Evolutionary conservation across 2,113 vertebrate species (phyloP), one percentile per base, ranked within the genome.

Genomic region (Lates calcarifer): DNA sequence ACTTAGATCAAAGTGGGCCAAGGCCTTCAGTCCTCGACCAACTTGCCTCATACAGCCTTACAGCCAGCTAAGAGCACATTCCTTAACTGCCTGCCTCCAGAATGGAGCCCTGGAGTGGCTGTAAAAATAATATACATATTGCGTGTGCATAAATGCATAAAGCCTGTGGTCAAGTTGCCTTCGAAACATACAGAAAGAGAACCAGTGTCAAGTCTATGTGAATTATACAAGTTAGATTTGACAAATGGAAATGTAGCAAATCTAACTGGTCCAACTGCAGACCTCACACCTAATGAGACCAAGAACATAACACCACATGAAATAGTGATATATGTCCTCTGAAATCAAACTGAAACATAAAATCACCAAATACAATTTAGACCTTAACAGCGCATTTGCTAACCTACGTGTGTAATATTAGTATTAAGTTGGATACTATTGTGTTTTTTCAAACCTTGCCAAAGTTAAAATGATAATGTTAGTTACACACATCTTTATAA

Each of bases 1-100:
- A 69, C 49, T 74, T 58, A 35, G 58, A 83, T 80, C 77, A 90
- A 85, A 83, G 35, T 15, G 43, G 43, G 41, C 55, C 37, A 15
- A 2, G 35, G 67, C 26, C 66, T 79, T 81, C 47, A 41, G 77
- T 71, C 33, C 74, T 70, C 12, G 1, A 6, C 28, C 2, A 3
- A 55, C 61, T 56, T 67, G 56, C 66, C 47, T 79, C 66, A 79
- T 15, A 1, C 60, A 53, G 57, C 53, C 22, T 51, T 37, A 20
- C 24, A 43, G 74, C n/a, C 53, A 51, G 71, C 66, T 62, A 33
- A 60, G 51, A n/a, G 13, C 49, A 39, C 1, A 55, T 45, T n/a
- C 5, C 17, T 33, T n/a, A 35, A 75, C 43, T 67, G 14, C 11
- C 13, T 17, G 41, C 29, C 29, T 83, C 22, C 3, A 56, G 8